Base-by-base conservation (phyloP, 2,797 vertebrate genomes). In the Sylvilagus floridanus region DNA sequence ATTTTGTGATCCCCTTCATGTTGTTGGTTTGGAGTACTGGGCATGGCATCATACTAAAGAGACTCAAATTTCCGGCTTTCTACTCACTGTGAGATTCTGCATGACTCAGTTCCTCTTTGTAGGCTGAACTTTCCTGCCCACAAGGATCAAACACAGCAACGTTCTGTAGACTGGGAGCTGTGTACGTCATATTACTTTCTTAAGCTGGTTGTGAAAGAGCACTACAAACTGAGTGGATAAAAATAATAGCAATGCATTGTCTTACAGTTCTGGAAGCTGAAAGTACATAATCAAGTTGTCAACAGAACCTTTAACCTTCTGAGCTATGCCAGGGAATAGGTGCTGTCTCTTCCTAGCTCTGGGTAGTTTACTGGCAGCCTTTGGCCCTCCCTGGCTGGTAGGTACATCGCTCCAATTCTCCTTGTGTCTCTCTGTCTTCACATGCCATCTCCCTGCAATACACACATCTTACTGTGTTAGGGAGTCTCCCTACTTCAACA, bases 241-340 rank as follows among this genome's bases (percentile, higher is more conserved):
- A 91, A 71, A 76, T 47, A 52, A 78, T 28, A 37, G 14, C 84
- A 75, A 69, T n/a, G 6, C 47, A 52, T 84, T 71, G 4, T 88
- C 13, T 87, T 16, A 14, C 0, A n/a, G 8, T 88, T 81, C 9
- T 89, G 32, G 28, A 75, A 3, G 3, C 8, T 66, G 50, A 52
- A 76, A 37, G 12, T 65, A 17, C 11, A 12, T 68, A 84, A 24
- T 63, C 13, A 62, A 87, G 1, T 8, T 79, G 4, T 88, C 14
- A 82, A 5, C 3, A 60, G 24, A 22, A 7, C 19, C n/a, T 14
- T 9, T 2, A 0, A 17, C 0, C 2, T 24, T 17, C 22, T 92
- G 28, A 47, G 66, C 37, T 28, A 12, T 19, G 0, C 24, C 30
- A 0, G 3, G n/a, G 9, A 86, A 1, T 21, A 28, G 17, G 19